Percentiles rank a stretch among this genome's conserved stretches.
Conservation (phyloP, 1,140 invertebrate genomes). For the Solenopsis invicta region DNA sequence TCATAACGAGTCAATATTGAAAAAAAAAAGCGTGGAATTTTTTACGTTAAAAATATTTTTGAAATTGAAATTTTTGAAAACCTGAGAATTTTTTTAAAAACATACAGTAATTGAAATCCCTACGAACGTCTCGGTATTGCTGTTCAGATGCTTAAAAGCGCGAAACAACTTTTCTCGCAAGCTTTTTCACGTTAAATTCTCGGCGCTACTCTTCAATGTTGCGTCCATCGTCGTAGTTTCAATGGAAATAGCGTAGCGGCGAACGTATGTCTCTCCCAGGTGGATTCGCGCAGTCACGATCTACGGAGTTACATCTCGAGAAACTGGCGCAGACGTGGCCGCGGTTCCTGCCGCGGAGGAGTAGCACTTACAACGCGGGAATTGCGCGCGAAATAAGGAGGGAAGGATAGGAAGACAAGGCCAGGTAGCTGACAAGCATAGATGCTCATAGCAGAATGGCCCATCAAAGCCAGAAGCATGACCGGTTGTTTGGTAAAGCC, state of each 20-base stretch:
- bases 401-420: neutral
- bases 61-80: neutral
- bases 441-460: constrained; percentile 27
- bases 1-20: neutral
- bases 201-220: constrained; percentile 2
- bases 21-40: no score
- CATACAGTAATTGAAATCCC: neutral
- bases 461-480: constrained; percentile 42
- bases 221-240: constrained; percentile 10
- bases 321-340: constrained; percentile 58
- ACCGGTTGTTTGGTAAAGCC: constrained; percentile 34
- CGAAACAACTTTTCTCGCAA: neutral
- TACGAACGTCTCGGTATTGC: no score
- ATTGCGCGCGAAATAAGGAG: constrained; percentile 55
- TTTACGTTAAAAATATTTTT: neutral
- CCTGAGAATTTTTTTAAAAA: neutral
- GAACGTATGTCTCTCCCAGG: constrained; percentile 55
- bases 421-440: neutral
- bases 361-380: constrained; percentile 41
- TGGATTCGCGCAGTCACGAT: constrained; percentile 58
- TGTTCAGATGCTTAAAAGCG: neutral
- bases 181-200: constrained; percentile 15
- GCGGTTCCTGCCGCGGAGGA: constrained; percentile 62
- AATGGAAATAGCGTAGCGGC: constrained; percentile 1
- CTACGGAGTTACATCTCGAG: constrained; percentile 55